Evolutionary conservation across 2,888 invertebrate species (phyloP), one percentile per base, ranked within the genome.

Genomic region (Drosophila peninsularis): DNA sequence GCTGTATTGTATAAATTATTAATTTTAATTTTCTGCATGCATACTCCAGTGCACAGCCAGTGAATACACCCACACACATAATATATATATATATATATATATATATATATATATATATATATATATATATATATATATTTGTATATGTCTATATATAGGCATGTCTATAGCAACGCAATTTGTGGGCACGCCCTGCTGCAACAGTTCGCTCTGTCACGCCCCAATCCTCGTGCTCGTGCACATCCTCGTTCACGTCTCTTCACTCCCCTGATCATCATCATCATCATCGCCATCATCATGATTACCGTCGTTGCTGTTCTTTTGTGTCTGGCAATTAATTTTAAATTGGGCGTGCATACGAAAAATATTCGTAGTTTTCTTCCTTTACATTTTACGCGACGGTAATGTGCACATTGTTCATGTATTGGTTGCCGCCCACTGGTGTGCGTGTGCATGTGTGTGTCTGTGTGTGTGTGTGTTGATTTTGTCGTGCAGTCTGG

Each of bases 1-100:
- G 57, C 60, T 87, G 82, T 79, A 84, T 78, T 80, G 80, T 83
- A 90, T 90, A 87, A 90, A 90, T 90, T 90, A 90, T 90, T 90
- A 90, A 90, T 90, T 90, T 90, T 90, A 90, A 90, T 90, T 90
- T 90, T 90, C 89, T 89, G 90, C 90, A 90, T 90, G 91, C 90
- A 86, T 85, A 87, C 78, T 83, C 78, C 84, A 77, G 58, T 78
- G 82, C 82, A 79, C 87, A 80, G 56, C 11, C 68, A 58, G 47
- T 60, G 37, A 27, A 63, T 49, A 68, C 68, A 58, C 66, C 34
- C 55, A 63, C 50, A 30, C 49, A 53, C 61, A 7, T n/a, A 13
- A 17, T 3, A n/a, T 1, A n/a, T 14, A 7, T 11, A 21, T 42
- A 13, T 17, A 17, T 11, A 30, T 11, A 13, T 6, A 17, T 3